These are phyloP conservation scores for Tachysurus fulvidraco DNA, from an alignment of 2,113 vertebrate species.

Conservation along the genomic window DNA sequence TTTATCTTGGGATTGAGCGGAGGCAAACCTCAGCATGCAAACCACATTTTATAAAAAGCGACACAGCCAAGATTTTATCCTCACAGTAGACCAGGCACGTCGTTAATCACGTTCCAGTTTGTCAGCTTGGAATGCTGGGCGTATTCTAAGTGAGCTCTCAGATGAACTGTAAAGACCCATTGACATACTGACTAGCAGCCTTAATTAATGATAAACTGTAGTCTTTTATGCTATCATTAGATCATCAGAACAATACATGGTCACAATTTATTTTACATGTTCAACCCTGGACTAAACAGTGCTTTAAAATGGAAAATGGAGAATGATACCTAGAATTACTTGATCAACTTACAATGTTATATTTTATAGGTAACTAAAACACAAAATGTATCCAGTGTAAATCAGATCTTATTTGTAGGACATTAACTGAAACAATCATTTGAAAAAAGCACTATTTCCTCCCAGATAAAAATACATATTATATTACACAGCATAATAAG, in stretches of 20 bases:
- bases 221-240: constrained; percentile 30
- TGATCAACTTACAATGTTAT: neutral
- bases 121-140: constrained; percentile 21
- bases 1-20: constrained; percentile 58
- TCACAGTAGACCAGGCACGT: constrained; percentile 58
- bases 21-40: constrained; percentile 60
- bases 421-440: neutral
- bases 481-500: neutral
- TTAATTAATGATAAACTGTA: constrained; percentile 19
- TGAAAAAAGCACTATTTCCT: neutral
- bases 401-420: neutral
- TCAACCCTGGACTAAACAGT: neutral
- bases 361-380: neutral
- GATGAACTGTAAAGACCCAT: constrained; percentile 33
- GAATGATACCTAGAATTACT: neutral
- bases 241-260: constrained; percentile 33
- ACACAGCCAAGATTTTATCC: constrained; percentile 59
- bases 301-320: neutral
- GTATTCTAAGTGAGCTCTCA: constrained; percentile 42
- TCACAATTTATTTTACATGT: constrained; percentile 13
- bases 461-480: neutral
- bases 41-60: constrained; percentile 62
- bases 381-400: neutral
- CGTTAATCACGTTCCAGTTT: constrained; percentile 57
- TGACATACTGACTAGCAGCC: constrained; percentile 27